Percentiles rank a stretch among this genome's conserved stretches.
Conservation (phyloP, 1,140 invertebrate genomes). For the Dinothrombium tinctorium region DNA sequence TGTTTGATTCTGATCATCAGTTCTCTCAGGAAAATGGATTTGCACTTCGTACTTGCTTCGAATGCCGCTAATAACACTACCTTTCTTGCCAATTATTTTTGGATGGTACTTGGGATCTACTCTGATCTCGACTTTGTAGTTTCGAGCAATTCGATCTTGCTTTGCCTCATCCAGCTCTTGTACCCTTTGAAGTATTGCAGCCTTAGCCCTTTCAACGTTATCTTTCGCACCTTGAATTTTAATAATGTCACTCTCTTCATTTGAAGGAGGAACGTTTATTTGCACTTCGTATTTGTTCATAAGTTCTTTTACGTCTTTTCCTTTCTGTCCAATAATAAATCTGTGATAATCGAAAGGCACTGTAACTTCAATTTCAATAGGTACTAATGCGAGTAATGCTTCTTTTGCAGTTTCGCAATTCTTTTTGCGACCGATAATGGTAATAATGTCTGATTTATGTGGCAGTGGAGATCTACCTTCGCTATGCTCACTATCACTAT, state of each 20-base stretch:
- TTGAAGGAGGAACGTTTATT: conserved; percentile 64
- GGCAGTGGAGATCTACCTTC: conserved; percentile 39
- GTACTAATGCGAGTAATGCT: conserved; percentile 57
- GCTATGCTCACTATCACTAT: conserved; percentile 49
- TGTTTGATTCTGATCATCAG: conserved; percentile 25
- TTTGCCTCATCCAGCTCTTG: conserved; percentile 60
- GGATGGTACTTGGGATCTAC: conserved; percentile 72
- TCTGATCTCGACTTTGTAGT: conserved; percentile 27
- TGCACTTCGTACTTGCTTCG: conserved; percentile 62
- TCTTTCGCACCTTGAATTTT: conserved; percentile 76
- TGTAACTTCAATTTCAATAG: conserved; percentile 52
- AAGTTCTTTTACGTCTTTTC: conserved; percentile 56
- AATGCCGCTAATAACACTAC: conserved; percentile 59
- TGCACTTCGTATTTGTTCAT: conserved; percentile 75
- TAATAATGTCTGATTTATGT: conserved; percentile 53
- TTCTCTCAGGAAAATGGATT: conserved; percentile 50
- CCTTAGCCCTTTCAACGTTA: conserved; percentile 79
- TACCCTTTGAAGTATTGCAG: conserved; percentile 73
- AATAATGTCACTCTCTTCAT: conserved; percentile 57
- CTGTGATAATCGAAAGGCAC: conserved; percentile 92
- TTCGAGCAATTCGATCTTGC: conserved; percentile 39
- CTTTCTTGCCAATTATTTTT: conserved; percentile 65
- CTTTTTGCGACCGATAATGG: conserved; percentile 74
- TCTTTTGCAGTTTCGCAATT: conserved; percentile 82
- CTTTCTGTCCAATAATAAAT: conserved; percentile 71